These are phyloP conservation scores for Temnopleurus reevesii DNA, from an alignment of 53 echinoderm and acorn worm genomes.

Conservation along the genomic window DNA sequence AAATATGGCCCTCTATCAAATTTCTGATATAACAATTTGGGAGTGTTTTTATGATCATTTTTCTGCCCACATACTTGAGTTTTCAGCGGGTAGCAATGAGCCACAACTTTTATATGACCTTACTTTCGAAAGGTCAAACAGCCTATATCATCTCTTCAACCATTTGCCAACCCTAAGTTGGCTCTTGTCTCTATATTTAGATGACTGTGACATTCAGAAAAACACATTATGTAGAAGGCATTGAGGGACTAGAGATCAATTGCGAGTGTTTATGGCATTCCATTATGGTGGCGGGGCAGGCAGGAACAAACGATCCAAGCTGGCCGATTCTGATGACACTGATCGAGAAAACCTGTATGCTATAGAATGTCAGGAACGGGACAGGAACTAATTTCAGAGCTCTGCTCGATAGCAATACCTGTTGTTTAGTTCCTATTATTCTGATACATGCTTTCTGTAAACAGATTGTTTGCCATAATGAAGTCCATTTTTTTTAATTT, in stretches of 20 bases:
- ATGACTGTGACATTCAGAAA: constrained; percentile 22
- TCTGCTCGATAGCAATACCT: not conserved
- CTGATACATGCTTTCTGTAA: not conserved
- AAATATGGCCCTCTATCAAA: constrained; percentile 3
- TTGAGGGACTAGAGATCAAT: constrained; percentile 8
- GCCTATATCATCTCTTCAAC: not conserved
- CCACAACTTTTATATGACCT: not conserved
- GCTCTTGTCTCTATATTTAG: not conserved
- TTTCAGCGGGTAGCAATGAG: not conserved
- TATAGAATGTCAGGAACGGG: not conserved
- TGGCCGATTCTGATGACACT: no score
- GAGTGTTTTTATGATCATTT: constrained; percentile 5
- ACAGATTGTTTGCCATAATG: constrained; percentile 4
- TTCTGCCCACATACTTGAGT: constrained; percentile 31
- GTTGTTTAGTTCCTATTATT: not conserved
- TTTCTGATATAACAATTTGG: not conserved
- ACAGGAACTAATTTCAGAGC: constrained; percentile 28
- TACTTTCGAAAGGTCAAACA: constrained; percentile 16
- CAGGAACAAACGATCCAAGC: not conserved
- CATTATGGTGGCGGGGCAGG: not conserved
- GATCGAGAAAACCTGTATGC: not conserved
- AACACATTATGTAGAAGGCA: constrained; percentile 26
- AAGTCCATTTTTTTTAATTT: not conserved
- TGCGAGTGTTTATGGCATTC: constrained; percentile 16
- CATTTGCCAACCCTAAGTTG: not conserved